These are phyloP conservation scores for Drosophila ficusphila DNA, from an alignment of 1,140 invertebrate genomes.

Conservation along the genomic window DNA sequence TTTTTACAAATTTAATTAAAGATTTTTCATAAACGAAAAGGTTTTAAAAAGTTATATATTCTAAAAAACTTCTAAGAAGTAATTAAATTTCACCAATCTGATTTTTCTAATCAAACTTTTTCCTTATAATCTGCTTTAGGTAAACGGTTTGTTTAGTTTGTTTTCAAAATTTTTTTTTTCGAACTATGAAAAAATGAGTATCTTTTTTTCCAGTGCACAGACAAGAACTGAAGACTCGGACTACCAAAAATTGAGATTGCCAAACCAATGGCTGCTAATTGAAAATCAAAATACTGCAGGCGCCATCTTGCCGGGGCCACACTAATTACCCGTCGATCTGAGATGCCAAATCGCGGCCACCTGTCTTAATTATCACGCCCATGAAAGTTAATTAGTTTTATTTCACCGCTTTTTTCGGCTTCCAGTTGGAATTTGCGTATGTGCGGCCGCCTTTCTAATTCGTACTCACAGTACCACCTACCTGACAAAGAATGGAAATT, in stretches of 20 bases:
- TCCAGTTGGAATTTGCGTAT: conserved; percentile 18
- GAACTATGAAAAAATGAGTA: not conserved
- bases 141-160: too few relatives aligned
- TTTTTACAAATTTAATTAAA: not conserved
- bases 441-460: conserved; percentile 67
- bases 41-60: too few relatives aligned
- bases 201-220: not conserved
- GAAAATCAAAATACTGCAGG: conserved; percentile 36
- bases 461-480: conserved; percentile 54
- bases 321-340: conserved; percentile 39
- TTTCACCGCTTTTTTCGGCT: conserved; percentile 18
- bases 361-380: conserved; percentile 55
- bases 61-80: too few relatives aligned
- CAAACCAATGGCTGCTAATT: conserved; percentile 46
- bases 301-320: conserved; percentile 39
- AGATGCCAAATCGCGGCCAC: conserved; percentile 40
- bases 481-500: conserved; percentile 63
- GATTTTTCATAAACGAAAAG: not conserved
- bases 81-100: too few relatives aligned
- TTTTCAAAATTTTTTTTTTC: too few relatives aligned
- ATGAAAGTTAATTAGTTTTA: conserved; percentile 42
- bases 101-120: too few relatives aligned
- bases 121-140: too few relatives aligned
- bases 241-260: not conserved
- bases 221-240: conserved; percentile 2